These are phyloP conservation scores for Salvator merianae DNA, from an alignment of 2,113 vertebrate species.

Conservation along the genomic window DNA sequence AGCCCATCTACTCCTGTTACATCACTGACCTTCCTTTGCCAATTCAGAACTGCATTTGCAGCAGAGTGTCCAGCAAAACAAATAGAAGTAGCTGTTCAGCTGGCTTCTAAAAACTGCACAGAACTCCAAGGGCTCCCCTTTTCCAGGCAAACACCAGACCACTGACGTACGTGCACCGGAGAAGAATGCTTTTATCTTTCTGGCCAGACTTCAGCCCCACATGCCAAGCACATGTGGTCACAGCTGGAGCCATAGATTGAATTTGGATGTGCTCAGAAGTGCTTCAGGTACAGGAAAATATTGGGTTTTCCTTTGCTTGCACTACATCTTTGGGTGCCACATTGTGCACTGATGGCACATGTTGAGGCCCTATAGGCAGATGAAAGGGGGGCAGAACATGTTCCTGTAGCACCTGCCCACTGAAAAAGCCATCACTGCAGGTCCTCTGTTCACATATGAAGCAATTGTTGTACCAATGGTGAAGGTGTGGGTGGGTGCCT, in stretches of 20 bases:
- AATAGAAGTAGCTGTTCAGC: neutral
- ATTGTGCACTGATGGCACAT: too few relatives aligned
- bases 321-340: too few relatives aligned
- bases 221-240: neutral
- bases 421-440: too few relatives aligned
- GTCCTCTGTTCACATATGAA: too few relatives aligned
- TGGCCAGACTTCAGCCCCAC: neutral
- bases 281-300: too few relatives aligned
- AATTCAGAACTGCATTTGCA: neutral
- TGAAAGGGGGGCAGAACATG: too few relatives aligned
- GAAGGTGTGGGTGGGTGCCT: too few relatives aligned
- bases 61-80: neutral
- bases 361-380: too few relatives aligned
- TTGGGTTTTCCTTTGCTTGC: too few relatives aligned
- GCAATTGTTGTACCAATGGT: too few relatives aligned
- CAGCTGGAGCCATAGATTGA: neutral
- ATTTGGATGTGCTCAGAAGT: too few relatives aligned
- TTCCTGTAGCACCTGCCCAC: too few relatives aligned
- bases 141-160: neutral
- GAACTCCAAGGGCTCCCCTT: neutral
- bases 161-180: neutral
- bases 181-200: conserved; percentile 30
- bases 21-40: neutral
- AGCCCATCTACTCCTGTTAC: neutral
- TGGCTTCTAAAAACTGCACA: neutral